Evolutionary conservation across 1,140 invertebrate genomes (phyloP).

Genomic region (Marisa cornuarietis): DNA sequence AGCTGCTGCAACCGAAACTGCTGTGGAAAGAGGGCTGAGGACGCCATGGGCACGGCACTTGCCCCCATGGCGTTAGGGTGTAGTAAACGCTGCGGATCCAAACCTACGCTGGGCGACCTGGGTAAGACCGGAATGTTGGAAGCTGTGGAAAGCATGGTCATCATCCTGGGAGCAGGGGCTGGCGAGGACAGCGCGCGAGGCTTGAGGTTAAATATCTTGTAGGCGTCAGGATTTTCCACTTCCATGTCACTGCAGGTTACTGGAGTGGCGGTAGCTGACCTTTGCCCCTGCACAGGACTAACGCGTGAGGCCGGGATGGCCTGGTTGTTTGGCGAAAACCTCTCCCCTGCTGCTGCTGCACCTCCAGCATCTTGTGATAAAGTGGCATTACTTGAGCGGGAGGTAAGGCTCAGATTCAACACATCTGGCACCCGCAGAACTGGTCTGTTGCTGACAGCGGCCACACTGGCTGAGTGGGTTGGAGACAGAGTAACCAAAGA

Average conservation of each 20-base stretch:
- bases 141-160: background rate
- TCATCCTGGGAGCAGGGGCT: background rate
- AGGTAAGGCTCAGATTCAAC: constrained; percentile 1
- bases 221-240: constrained; percentile 41
- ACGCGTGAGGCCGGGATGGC: background rate
- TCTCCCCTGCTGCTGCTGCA: background rate
- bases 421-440: constrained; percentile 44
- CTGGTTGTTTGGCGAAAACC: background rate
- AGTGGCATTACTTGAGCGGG: background rate
- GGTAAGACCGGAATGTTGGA: background rate
- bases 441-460: constrained; percentile 24
- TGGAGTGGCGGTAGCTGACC: background rate
- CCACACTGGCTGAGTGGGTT: background rate
- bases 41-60: constrained; percentile 13
- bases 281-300: too few relatives aligned
- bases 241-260: background rate
- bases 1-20: constrained; percentile 24
- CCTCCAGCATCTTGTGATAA: constrained; percentile 8
- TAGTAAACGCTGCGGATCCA: background rate
- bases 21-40: constrained; percentile 13
- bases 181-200: constrained; percentile 30
- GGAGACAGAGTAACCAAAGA: background rate
- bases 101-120: background rate
- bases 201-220: constrained; percentile 47
- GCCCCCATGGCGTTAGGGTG: background rate